phyloP scores from a whole-genome alignment of 2,888 invertebrate genomes.

The Macrophya alboannulata region DNA sequence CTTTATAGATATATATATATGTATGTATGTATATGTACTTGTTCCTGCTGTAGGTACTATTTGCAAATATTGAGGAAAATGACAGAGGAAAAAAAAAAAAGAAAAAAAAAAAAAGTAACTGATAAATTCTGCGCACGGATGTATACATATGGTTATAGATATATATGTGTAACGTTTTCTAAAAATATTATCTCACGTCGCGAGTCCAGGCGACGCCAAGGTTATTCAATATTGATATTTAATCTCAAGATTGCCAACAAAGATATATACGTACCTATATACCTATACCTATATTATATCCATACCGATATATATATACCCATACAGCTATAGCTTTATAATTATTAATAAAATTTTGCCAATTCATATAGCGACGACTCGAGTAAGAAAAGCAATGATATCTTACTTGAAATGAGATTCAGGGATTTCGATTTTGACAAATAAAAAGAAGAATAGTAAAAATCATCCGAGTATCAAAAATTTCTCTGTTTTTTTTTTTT shows the following conservation, averaged over 20 bases:
- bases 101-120: not conserved
- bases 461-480: not conserved
- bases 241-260: conserved; percentile 37
- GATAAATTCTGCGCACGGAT: not conserved
- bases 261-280: conserved; percentile 9
- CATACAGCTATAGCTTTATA: not conserved
- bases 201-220: conserved; percentile 21
- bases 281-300: not conserved
- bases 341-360: conserved; percentile 7
- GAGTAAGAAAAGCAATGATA: not conserved
- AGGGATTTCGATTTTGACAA: not conserved
- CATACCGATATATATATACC: not conserved
- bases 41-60: not conserved
- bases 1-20: not conserved
- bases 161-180: not conserved
- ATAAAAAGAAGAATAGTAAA: not conserved
- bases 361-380: not conserved
- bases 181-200: conserved; percentile 10
- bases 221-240: conserved; percentile 47
- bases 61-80: not conserved
- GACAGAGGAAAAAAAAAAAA: not conserved
- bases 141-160: not conserved
- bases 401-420: not conserved
- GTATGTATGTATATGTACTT: not conserved
- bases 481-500: not conserved